Evolutionary conservation across 2,888 invertebrate genomes (phyloP).

Genomic region (Conops quadrifasciatus): DNA sequence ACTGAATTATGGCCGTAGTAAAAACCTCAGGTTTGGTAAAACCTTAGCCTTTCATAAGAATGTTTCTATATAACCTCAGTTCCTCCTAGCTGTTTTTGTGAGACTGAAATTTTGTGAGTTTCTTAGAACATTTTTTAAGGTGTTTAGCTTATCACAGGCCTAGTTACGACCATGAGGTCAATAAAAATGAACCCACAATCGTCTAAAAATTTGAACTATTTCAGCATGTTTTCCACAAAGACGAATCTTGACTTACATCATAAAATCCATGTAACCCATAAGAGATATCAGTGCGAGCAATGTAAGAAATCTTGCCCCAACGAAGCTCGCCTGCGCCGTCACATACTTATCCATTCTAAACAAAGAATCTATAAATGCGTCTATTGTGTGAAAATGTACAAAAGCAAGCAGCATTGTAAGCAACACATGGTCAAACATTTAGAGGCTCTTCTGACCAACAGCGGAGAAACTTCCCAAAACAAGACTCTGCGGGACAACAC

Average conservation of each 20-base stretch:
- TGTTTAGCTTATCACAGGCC: no score
- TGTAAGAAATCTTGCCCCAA: slow-evolving; percentile 44
- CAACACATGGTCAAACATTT: slow-evolving; percentile 50
- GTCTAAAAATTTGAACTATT: slow-evolving; percentile 22
- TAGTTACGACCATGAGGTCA: no score
- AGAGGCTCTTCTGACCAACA: slow-evolving; percentile 35
- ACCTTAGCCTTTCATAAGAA: no score
- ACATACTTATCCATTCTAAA: slow-evolving; percentile 42
- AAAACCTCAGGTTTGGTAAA: no score
- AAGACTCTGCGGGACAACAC: slow-evolving; percentile 40
- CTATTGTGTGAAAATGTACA: slow-evolving; percentile 50
- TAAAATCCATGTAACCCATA: slow-evolving; percentile 44
- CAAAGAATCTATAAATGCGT: slow-evolving; percentile 46
- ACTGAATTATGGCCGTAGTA: not conserved
- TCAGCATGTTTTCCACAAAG: slow-evolving; percentile 40
- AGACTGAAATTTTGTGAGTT: no score
- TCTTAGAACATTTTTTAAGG: no score
- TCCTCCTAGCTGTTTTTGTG: no score
- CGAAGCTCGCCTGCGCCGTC: slow-evolving; percentile 42
- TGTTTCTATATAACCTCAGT: no score
- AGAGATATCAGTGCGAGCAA: slow-evolving; percentile 40
- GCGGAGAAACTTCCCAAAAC: not conserved
- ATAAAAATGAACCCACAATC: no score
- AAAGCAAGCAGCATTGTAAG: slow-evolving; percentile 45
- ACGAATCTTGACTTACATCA: slow-evolving; percentile 43